Evolutionary conservation across 2,888 invertebrate genomes (phyloP), one percentile per base, ranked within the genome.

Genomic region (Sinodicranocentrus sp.): DNA sequence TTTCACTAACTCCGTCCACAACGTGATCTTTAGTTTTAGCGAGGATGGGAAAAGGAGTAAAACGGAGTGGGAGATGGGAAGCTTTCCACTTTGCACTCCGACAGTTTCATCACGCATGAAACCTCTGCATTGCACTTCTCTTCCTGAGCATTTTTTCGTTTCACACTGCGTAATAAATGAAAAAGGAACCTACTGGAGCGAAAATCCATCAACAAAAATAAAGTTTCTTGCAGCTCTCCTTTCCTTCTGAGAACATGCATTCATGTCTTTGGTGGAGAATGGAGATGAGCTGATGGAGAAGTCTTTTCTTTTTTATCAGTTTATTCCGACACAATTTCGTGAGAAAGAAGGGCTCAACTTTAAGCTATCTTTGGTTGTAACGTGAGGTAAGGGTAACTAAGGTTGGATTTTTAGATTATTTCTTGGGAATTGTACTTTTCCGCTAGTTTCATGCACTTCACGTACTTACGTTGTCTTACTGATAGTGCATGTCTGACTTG

Each of bases 151-250:
- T 23, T 23, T 75, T n/a, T 15, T 33, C 57, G 54, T 72, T 25
- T 75, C 75, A n/a, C 44, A 26, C 61, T 68, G 44, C 57, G 57
- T 70, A 78, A 78, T 78, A 70, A 78, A 70, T 78, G 78, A 70
- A 78, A 70, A 78, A n/a, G 25, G 61, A n/a, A 68, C 70, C 78
- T 48, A 78, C 28, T 70, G 70, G 61, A 78, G 78, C 44, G 33
- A 70, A 63, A 70, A 78, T 59, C 70, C 59, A 23, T 70, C 61
- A 61, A 33, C 33, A 61, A 52, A 48, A 52, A 65, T 70, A 70
- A 65, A 70, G 48, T 61, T 61, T 78, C 65, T 61, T 59, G 61
- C 63, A 26, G 23, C n/a, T 43, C 26, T 71, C 28, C 48, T 67
- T 25, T 33, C 65, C 19, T 25, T 23, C 39, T 67, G 17, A 1